Percentiles rank a stretch among this genome's conserved stretches.
These are phyloP conservation scores for Caenorhabditis plicata DNA, from an alignment of 2,888 invertebrate genomes.

Conservation along the genomic window DNA sequence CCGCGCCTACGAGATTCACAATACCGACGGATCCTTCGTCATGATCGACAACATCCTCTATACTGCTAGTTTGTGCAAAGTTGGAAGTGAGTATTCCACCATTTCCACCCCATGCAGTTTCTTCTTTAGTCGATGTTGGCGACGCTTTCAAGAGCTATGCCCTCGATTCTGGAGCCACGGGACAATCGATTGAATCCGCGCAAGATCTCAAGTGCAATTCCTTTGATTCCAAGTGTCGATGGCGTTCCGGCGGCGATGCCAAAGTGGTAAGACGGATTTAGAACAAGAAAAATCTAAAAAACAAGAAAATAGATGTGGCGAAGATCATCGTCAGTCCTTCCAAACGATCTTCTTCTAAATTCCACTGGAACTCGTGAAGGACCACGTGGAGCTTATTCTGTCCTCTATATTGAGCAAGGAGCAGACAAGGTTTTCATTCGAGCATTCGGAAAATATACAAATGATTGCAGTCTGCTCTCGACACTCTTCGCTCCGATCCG, in stretches of 20 bases:
- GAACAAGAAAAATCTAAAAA: no score
- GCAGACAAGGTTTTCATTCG: no score
- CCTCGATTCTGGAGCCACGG: constrained; percentile 53
- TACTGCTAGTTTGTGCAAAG: constrained; percentile 59
- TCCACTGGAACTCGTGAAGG: constrained; percentile 57
- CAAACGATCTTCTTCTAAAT: constrained; percentile 51
- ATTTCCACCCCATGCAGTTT: background rate
- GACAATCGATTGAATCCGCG: constrained; percentile 45
- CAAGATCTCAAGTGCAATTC: constrained; percentile 50
- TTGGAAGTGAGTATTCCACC: constrained; percentile 48
- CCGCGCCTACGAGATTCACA: constrained; percentile 61
- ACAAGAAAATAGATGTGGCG: constrained; percentile 63
- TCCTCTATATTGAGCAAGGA: constrained; percentile 61
- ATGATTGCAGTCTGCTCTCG: no score
- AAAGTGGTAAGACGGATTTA: constrained; percentile 19
- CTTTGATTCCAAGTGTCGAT: constrained; percentile 58
- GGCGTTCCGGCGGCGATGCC: constrained; percentile 57
- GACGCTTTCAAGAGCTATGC: constrained; percentile 48
- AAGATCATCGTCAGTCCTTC: constrained; percentile 39
- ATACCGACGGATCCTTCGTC: constrained; percentile 61
- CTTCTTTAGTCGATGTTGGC: constrained; percentile 60
- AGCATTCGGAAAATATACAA: constrained; percentile 16
- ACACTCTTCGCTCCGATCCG: constrained; percentile 60
- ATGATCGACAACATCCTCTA: constrained; percentile 64
- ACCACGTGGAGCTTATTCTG: constrained; percentile 54